Conservation (phyloP, 2,113 vertebrate genomes). For the Forbesichthys agassizii region DNA sequence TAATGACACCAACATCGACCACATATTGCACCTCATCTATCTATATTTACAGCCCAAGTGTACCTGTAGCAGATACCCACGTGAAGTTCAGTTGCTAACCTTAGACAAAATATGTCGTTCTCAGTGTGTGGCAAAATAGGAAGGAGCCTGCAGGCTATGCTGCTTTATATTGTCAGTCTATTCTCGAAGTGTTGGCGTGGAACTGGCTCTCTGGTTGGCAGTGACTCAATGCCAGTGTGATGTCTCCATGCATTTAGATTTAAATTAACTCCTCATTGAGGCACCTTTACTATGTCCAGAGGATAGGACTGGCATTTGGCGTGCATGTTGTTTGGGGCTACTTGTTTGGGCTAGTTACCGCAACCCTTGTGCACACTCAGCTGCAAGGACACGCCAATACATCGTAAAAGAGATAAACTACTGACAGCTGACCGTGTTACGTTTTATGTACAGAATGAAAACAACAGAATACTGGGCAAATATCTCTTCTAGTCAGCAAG, state of each 20-base stretch:
- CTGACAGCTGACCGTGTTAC: no score
- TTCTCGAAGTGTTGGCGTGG: conserved; percentile 49
- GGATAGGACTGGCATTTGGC: conserved; percentile 32
- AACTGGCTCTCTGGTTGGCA: conserved; percentile 50
- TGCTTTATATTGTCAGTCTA: conserved; percentile 51
- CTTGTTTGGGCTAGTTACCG: background rate
- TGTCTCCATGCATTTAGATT: conserved; percentile 69
- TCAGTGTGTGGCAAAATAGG: conserved; percentile 43
- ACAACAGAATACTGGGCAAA: no score
- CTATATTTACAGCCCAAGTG: no score
- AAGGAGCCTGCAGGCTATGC: conserved; percentile 39
- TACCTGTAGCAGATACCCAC: conserved; percentile 1
- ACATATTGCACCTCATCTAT: background rate
- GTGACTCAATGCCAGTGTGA: conserved; percentile 59
- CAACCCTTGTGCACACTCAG: background rate
- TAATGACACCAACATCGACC: background rate
- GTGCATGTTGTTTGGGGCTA: background rate
- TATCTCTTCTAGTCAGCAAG: no score
- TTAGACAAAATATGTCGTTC: conserved; percentile 40
- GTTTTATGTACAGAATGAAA: no score
- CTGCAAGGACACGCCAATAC: no score
- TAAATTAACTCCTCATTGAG: conserved; percentile 65
- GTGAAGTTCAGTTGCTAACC: conserved; percentile 27
- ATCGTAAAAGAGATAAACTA: no score
- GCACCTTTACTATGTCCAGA: conserved; percentile 5